Base-by-base conservation (phyloP, 2,797 vertebrate genomes). In the Nannoperca australis region DNA sequence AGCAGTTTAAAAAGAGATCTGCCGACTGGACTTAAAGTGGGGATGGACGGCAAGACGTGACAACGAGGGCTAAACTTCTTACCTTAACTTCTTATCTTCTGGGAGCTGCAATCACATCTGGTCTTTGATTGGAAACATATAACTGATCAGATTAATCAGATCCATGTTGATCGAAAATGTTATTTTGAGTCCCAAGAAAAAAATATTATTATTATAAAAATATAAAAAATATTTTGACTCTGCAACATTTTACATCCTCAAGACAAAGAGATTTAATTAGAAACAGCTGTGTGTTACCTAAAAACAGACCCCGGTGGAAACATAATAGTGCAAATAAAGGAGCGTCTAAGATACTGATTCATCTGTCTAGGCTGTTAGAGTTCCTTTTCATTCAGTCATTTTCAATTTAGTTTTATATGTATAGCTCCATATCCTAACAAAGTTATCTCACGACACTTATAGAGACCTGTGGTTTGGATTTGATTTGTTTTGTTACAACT, bases 71-170 rank as follows among this genome's bases (percentile, higher is more conserved):
- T 36, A 50, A 42, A 44, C 47, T 30, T 27, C 24, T 27, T 27
- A 27, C 24, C 24, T 27, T 27, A 27, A 27, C 24, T 27, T 27
- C 24, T 27, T 27, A 27, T 27, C 4, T 34, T 49, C 7, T 32
- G 11, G 42, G 27, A 58, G 27, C 5, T 4, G 13, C 20, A 9
- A 11, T n/a, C 18, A 8, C 18, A 49, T n/a, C n/a, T 42, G 15
- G 24, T 66, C 27, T 13, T 45, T 38, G 27, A 20, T 47, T 65
- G 24, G 55, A 30, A 32, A 53, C 3, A 22, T 30, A 15, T 58
- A 38, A 79, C 51, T 68, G 70, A 66, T 68, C 58, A 66, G 27
- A 59, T 50, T 11, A 49, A 49, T 49, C 47, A 49, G 47, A 49
- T n/a, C 27, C 42, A 62, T 3, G 30, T 18, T 30, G 22, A 59